phyloP scores from a whole-genome alignment of 2,888 invertebrate genomes.

The Operophtera brumata region DNA sequence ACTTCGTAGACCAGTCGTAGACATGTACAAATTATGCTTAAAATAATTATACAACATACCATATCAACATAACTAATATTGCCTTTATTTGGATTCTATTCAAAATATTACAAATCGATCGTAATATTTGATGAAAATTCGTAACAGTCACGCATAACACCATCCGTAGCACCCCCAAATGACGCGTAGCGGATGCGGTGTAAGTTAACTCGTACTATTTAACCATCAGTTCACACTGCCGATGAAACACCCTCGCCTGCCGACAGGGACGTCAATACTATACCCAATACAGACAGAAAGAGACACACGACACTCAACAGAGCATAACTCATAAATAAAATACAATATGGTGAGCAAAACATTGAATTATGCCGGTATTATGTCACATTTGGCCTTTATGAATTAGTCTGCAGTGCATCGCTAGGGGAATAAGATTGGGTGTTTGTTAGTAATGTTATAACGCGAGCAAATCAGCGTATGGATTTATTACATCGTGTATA shows the following conservation, averaged over 20 bases:
- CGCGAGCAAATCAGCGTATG: conserved; percentile 46
- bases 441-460: conserved; percentile 61
- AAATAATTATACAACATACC: too few relatives aligned
- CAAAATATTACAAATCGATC: not conserved
- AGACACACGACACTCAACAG: conserved; percentile 57
- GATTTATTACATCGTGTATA: conserved; percentile 55
- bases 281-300: conserved; percentile 40
- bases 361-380: conserved; percentile 81
- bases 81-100: too few relatives aligned
- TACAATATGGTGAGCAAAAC: conserved; percentile 82
- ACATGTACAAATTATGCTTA: too few relatives aligned
- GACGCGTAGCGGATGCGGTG: conserved; percentile 76
- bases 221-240: conserved; percentile 77
- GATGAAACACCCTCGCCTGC: conserved; percentile 64
- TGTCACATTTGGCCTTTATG: conserved; percentile 81
- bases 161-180: conserved; percentile 67
- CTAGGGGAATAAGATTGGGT: conserved; percentile 64
- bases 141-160: conserved; percentile 43
- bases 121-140: not conserved
- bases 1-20: too few relatives aligned
- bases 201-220: conserved; percentile 79
- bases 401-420: conserved; percentile 68
- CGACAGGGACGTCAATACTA: conserved; percentile 53
- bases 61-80: too few relatives aligned
- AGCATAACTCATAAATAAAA: conserved; percentile 81